Evolutionary conservation across 2,888 invertebrate genomes (phyloP).

Genomic region (Drosophila mimetica): DNA sequence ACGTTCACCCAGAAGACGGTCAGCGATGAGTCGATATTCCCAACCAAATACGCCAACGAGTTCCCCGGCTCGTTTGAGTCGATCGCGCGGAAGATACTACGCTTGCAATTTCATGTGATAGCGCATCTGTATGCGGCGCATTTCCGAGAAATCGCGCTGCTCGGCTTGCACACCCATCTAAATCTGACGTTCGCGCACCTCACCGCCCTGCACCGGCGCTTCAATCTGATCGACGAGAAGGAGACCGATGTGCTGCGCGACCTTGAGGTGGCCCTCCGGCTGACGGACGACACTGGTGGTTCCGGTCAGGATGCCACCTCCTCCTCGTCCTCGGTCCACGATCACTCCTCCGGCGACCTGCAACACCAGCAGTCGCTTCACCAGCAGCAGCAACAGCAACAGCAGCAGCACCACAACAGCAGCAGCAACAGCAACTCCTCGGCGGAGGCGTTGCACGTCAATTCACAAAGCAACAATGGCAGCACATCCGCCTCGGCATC

Average conservation of each 20-base stretch:
- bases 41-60: conserved; percentile 98
- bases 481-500: conserved; percentile 50
- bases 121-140: conserved; percentile 99
- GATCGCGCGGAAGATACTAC: conserved; percentile 97
- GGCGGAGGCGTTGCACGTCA: conserved; percentile 71
- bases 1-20: conserved; percentile 98
- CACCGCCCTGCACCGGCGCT: conserved; percentile 93
- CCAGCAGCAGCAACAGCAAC: conserved; percentile 46
- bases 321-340: conserved; percentile 27
- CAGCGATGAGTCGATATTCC: conserved; percentile 98
- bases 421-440: conserved; percentile 55
- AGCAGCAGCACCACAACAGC: conserved; percentile 55
- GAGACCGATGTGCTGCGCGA: conserved; percentile 97
- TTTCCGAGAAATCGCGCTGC: conserved; percentile 96
- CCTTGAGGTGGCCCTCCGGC: conserved; percentile 92
- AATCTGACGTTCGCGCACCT: conserved; percentile 99
- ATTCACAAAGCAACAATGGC: conserved; percentile 70
- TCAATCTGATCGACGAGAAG: conserved; percentile 96
- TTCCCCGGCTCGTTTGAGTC: conserved; percentile 97
- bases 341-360: conserved; percentile 30
- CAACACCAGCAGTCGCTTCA: conserved; percentile 20
- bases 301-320: conserved; percentile 29
- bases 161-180: conserved; percentile 97
- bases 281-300: conserved; percentile 84
- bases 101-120: conserved; percentile 98